Evolutionary conservation across 2,113 vertebrate genomes (phyloP).

Genomic region (Osmerus eperlanus): DNA sequence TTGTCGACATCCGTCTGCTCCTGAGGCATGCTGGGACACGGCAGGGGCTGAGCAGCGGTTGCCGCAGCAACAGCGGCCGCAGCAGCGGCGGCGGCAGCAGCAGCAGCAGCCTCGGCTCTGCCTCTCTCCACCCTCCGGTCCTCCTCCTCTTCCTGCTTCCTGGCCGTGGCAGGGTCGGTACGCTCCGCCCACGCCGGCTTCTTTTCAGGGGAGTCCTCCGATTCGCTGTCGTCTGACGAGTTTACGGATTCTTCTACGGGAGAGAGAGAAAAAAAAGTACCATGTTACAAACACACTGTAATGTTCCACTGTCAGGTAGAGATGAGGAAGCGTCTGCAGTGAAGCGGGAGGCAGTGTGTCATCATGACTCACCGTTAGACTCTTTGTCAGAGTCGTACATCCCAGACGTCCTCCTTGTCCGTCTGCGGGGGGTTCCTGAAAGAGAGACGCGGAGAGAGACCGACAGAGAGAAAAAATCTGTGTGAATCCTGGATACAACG

Average conservation of each 20-base stretch:
- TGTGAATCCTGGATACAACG: no score
- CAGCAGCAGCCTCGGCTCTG: conserved; percentile 49
- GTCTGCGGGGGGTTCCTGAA: conserved; percentile 71
- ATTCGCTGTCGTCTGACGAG: conserved; percentile 76
- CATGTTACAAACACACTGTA: neutral
- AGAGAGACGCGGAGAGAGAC: neutral
- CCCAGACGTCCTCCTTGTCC: conserved; percentile 75
- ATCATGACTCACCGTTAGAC: conserved; percentile 64
- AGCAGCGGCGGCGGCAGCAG: neutral
- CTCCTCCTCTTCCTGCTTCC: conserved; percentile 39
- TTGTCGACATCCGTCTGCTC: conserved; percentile 36
- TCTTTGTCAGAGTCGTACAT: conserved; percentile 80
- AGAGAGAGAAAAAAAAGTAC: neutral
- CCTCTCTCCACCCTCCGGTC: conserved; percentile 63
- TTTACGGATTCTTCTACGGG: conserved; percentile 67
- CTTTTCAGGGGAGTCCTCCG: conserved; percentile 71
- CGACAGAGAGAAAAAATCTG: neutral
- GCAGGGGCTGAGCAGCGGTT: conserved; percentile 49
- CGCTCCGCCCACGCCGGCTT: conserved; percentile 74
- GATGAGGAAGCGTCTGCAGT: no score
- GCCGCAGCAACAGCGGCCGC: conserved; percentile 55
- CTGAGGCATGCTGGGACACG: conserved; percentile 71
- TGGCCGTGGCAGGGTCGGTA: conserved; percentile 44
- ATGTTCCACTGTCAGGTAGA: no score
- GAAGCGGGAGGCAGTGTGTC: no score